These are phyloP conservation scores for Murina feae DNA, from an alignment of 2,113 vertebrate genomes.

Conservation along the genomic window DNA sequence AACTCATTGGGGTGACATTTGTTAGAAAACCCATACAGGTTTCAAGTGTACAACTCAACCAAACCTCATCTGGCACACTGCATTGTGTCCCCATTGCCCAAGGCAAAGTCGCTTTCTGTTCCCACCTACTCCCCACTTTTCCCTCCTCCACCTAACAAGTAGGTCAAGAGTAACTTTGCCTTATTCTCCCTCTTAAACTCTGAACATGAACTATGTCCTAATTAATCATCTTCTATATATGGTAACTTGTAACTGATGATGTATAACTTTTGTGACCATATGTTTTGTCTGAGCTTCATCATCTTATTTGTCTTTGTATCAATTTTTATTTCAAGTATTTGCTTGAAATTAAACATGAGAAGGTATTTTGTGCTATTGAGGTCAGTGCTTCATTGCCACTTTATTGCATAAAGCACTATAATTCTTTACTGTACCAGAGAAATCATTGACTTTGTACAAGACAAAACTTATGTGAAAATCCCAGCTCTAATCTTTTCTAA, in stretches of 20 bases:
- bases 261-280: neutral
- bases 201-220: neutral
- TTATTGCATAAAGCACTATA: neutral
- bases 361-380: neutral
- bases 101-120: neutral
- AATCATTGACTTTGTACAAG: neutral
- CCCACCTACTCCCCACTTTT: neutral
- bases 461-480: neutral
- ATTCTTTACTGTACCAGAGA: neutral
- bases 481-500: neutral
- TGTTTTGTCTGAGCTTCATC: neutral
- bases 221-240: neutral
- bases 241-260: neutral
- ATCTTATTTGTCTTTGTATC: neutral
- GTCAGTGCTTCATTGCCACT: neutral
- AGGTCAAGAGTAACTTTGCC: neutral
- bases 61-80: neutral
- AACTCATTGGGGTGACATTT: neutral
- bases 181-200: neutral
- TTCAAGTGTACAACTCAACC: neutral
- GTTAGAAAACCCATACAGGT: neutral
- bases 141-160: neutral
- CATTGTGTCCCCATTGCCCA: neutral
- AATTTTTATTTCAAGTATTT: neutral
- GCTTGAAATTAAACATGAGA: neutral